Base-by-base conservation (phyloP, 2,888 invertebrate genomes). In the Ormyrus pomaceus region DNA sequence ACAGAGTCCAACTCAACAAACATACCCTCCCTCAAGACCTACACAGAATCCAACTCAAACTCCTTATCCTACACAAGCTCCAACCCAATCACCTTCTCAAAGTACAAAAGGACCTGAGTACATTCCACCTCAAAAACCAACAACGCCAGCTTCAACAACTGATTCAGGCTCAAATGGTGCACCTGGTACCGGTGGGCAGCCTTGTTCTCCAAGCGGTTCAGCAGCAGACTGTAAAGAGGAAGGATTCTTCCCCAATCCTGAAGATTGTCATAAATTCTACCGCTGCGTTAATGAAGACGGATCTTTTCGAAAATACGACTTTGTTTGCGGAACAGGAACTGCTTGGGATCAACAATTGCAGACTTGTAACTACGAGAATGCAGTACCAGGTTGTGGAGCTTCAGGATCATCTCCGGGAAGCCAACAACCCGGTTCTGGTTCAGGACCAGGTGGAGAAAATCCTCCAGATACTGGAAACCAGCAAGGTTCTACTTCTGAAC, bases 211-310 rank as follows among this genome's bases (percentile, higher is more conserved):
- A 9, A 13, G 70, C 4, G 80, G 79, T 34, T 74, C 83, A 6
- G 45, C 70, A n/a, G 74, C 64, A 7, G 78, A 74, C 61, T 82
- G 82, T 10, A 81, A 69, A 6, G 88, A 91, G 85, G 94, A 95
- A 87, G 96, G 96, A 72, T 96, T 95, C 88, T 92, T 94, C 85
- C 93, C 93, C 19, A 94, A 96, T 88, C 91, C 92, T 58, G 90
- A 91, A 69, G 92, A 95, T 86, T 96, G 96, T 86, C 93, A 92
- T 82, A 95, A 94, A 87, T 96, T 96, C 90, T 95, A 95, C 88
- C 92, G 95, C 84, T 96, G 96, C 89, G 95, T 95, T 58, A 91
- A 92, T 81, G 92, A 93, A 86, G 93, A 93, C 0, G 91, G 92
- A 50, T 78, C 71, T 1, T 87, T 87, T 82, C 92, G 87, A 2